phyloP scores from a whole-genome alignment of 2,888 invertebrate genomes.

The Drosophila borborema region DNA sequence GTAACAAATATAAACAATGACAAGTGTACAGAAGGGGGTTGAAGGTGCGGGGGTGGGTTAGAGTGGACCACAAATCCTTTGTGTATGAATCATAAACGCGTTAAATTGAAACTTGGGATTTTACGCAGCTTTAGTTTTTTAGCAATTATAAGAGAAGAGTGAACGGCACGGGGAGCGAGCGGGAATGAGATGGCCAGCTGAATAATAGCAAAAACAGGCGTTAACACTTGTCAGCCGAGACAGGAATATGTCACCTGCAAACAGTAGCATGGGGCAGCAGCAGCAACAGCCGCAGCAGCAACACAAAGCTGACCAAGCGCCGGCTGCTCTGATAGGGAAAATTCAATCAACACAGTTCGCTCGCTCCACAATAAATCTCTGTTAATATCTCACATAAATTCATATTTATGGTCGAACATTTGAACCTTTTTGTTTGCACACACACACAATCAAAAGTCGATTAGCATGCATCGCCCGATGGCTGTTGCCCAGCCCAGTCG shows the following conservation, averaged over 20 bases:
- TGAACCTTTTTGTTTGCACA: slow-evolving; percentile 81
- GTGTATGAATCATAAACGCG: slow-evolving; percentile 82
- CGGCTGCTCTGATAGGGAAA: slow-evolving; percentile 32
- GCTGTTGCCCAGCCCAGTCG: slow-evolving; percentile 32
- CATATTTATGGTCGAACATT: slow-evolving; percentile 83
- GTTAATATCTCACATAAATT: slow-evolving; percentile 80
- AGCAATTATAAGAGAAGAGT: slow-evolving; percentile 69
- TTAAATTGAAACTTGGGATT: slow-evolving; percentile 86
- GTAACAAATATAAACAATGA: slow-evolving; percentile 34
- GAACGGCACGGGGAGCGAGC: neutral
- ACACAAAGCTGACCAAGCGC: slow-evolving; percentile 1
- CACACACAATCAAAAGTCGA: slow-evolving; percentile 73
- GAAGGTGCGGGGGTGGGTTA: neutral
- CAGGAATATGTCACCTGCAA: slow-evolving; percentile 75
- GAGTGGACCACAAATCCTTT: slow-evolving; percentile 48
- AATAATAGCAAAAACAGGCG: slow-evolving; percentile 60
- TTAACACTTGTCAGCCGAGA: slow-evolving; percentile 71
- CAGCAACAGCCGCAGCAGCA: neutral
- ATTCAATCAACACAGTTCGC: slow-evolving; percentile 68
- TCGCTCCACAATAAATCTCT: slow-evolving; percentile 67
- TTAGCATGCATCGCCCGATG: slow-evolving; percentile 71
- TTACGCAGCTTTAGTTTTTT: slow-evolving; percentile 85
- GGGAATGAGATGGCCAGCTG: slow-evolving; percentile 11
- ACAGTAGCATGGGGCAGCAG: slow-evolving; percentile 9
- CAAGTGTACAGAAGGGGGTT: slow-evolving; percentile 60